A percentile compares a stretch with the other conserved stretches of the same genome.
Conservation (phyloP, 2,113 vertebrate species). For the Gambusia holbrooki region DNA sequence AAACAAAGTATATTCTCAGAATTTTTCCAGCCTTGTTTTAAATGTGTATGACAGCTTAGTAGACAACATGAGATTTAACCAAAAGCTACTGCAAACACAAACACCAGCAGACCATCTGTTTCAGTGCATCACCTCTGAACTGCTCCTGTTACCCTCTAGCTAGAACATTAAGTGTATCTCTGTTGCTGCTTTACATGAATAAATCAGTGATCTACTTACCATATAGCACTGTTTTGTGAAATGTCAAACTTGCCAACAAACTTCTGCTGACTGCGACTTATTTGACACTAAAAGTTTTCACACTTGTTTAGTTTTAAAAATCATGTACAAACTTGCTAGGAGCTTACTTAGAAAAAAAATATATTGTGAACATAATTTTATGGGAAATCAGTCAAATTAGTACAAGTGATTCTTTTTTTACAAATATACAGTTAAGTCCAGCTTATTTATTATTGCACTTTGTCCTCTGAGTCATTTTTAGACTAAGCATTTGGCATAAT, state of each 20-base stretch:
- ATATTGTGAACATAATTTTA: background rate
- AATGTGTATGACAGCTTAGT: constrained; percentile 20
- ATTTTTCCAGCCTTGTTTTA: constrained; percentile 15
- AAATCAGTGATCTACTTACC: constrained; percentile 18
- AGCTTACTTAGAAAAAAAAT: no score
- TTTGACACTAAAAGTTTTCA: background rate
- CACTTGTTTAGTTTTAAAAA: background rate
- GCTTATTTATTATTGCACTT: constrained; percentile 23
- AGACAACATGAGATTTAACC: constrained; percentile 13
- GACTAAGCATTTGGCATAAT: constrained; percentile 30
- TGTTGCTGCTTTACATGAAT: constrained; percentile 14
- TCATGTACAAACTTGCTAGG: background rate
- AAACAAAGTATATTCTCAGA: background rate
- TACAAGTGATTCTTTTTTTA: background rate
- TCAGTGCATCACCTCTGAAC: constrained; percentile 15
- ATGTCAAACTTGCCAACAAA: constrained; percentile 8
- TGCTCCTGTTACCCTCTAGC: constrained; percentile 4
- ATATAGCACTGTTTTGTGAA: background rate
- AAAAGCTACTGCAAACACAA: constrained; percentile 46
- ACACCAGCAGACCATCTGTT: constrained; percentile 31
- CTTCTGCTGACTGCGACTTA: background rate
- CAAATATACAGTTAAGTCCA: constrained; percentile 2
- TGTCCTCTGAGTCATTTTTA: constrained; percentile 25
- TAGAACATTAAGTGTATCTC: constrained; percentile 5
- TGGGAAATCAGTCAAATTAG: background rate